phyloP scores from a whole-genome alignment of 1,140 invertebrate species.

The Mizuhopecten yessoensis region DNA sequence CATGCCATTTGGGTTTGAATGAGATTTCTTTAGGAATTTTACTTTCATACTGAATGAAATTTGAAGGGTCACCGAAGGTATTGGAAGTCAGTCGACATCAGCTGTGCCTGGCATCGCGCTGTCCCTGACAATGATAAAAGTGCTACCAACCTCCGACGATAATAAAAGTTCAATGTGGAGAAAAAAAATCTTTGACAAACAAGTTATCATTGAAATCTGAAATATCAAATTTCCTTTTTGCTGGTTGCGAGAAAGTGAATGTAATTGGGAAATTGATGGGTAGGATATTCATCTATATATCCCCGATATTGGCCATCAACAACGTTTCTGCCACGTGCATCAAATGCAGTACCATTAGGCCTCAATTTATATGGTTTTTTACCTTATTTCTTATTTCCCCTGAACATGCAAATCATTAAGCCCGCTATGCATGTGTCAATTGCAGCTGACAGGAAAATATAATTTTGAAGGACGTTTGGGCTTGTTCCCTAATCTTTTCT shows the following conservation, averaged over 20 bases:
- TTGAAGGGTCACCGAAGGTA: background rate
- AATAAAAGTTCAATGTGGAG: background rate
- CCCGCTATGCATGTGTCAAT: background rate
- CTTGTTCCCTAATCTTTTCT: constrained; percentile 32
- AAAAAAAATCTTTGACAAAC: background rate
- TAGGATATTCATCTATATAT: constrained; percentile 22
- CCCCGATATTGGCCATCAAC: background rate
- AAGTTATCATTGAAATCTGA: background rate
- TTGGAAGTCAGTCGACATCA: background rate
- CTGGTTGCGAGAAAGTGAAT: background rate
- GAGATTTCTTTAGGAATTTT: too few species aligned
- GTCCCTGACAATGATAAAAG: background rate
- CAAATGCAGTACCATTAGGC: background rate
- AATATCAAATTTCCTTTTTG: constrained; percentile 40
- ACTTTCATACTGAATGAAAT: constrained; percentile 12
- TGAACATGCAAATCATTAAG: constrained; percentile 34
- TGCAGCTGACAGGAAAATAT: background rate
- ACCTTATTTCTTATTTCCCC: constrained; percentile 26
- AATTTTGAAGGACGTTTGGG: constrained; percentile 8
- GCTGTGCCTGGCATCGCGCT: background rate
- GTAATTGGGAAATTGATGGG: constrained; percentile 1
- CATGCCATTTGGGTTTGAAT: background rate
- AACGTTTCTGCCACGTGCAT: background rate
- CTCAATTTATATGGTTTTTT: background rate
- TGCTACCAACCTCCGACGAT: background rate